phyloP scores from a whole-genome alignment of 2,113 vertebrate genomes.

The Callaeas wilsoni region DNA sequence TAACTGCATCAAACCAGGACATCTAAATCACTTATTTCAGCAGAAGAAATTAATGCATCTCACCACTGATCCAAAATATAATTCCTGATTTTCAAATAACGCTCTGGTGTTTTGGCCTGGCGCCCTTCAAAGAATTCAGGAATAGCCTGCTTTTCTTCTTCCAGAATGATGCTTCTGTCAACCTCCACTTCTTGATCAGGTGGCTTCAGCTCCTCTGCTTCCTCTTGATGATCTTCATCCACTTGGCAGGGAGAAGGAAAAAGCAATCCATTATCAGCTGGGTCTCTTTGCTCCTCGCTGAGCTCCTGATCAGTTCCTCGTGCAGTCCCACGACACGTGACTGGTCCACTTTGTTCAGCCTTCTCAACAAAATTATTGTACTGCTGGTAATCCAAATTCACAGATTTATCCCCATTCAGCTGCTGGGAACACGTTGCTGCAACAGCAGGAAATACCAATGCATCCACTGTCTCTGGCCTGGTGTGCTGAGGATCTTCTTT shows the following conservation, averaged over 20 bases:
- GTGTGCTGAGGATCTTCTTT: background rate
- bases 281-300: constrained; percentile 28
- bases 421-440: constrained; percentile 4
- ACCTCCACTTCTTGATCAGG: constrained; percentile 90
- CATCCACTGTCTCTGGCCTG: background rate
- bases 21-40: background rate
- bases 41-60: background rate
- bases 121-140: constrained; percentile 97
- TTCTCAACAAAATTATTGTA: background rate
- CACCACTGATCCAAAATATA: constrained; percentile 98
- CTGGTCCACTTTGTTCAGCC: background rate
- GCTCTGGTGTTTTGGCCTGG: constrained; percentile 92
- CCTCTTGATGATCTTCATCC: constrained; percentile 70
- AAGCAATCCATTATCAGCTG: constrained; percentile 3
- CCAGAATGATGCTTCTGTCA: constrained; percentile 80
- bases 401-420: background rate
- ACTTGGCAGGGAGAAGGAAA: constrained; percentile 56
- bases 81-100: constrained; percentile 97
- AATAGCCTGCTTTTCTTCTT: constrained; percentile 96
- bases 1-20: background rate
- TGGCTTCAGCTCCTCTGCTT: constrained; percentile 84
- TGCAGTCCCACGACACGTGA: background rate
- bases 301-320: background rate
- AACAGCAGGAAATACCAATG: constrained; percentile 15
- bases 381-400: constrained; percentile 7